These are phyloP conservation scores for Rynchops niger DNA, from an alignment of 2,113 vertebrate genomes.

Conservation along the genomic window DNA sequence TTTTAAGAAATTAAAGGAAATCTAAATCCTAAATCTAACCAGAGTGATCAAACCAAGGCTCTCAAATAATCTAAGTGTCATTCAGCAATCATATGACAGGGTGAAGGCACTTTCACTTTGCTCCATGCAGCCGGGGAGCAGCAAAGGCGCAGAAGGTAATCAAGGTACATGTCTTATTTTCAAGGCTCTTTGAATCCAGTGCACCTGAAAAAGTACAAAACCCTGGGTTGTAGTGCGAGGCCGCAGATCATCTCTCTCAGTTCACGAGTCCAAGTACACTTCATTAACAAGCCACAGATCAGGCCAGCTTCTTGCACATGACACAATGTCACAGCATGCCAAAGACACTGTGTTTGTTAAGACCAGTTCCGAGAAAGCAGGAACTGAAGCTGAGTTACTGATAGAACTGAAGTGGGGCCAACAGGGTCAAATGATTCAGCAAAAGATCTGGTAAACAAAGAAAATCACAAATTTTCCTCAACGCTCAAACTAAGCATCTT, in stretches of 20 bases:
- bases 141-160: not conserved
- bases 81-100: not conserved
- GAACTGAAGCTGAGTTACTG: not conserved
- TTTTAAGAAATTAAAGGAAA: not conserved
- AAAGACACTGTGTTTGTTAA: not conserved
- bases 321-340: not conserved
- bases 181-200: not conserved
- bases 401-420: not conserved
- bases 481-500: not conserved
- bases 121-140: not conserved
- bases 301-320: not conserved
- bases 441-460: not conserved
- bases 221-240: rapidly evolving
- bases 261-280: not conserved
- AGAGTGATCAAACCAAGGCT: not conserved
- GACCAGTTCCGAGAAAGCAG: not conserved
- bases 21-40: not conserved
- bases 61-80: not conserved
- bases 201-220: not conserved
- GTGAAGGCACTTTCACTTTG: not conserved
- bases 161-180: not conserved
- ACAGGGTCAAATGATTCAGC: not conserved
- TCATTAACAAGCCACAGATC: not conserved
- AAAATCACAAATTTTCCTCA: not conserved
- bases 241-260: not conserved